Base-by-base conservation (phyloP, 2,888 invertebrate species). In the Drosophila dives region DNA sequence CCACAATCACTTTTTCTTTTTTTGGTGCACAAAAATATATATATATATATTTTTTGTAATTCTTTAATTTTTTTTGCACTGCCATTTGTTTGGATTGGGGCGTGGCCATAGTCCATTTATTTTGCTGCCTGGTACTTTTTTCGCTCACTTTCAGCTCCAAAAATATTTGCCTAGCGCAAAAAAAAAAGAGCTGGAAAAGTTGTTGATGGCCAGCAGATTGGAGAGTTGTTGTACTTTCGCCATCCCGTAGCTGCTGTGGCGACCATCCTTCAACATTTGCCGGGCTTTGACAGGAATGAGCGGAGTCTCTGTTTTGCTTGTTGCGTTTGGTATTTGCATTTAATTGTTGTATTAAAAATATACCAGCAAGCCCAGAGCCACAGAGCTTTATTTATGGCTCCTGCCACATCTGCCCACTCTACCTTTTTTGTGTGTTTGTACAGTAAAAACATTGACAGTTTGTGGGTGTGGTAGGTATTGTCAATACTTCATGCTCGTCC, bases 281-380 rank as follows among this genome's bases (percentile, higher is more conserved):
- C 69, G 26, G 60, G 50, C 64, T 70, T 48, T 56, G 60, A 20
- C 20, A 54, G 55, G 45, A 45, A 23, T 8, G 45, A 55, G 64
- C 53, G 4, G 38, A 66, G 65, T 55, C 68, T 63, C 58, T 48
- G 60, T 71, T 64, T 67, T 63, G 67, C 88, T 80, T 64, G 65
- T 60, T 70, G 71, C 69, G 73, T 78, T 87, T 63, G 66, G 66
- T 84, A 84, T 89, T 89, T 84, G 85, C 90, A 84, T 84, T 89
- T 84, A 84, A 89, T 89, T 89, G 90, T 82, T 72, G 88, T 72
- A 84, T 89, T 89, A 71, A 89, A 89, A 84, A 87, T 84, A 84
- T 73, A 73, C 79, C 78, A 75, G 68, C 64, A 77, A 49, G 36
- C 59, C 56, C 64, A 34, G 54, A 48, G 53, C n/a, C 45, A 32